phyloP scores from a whole-genome alignment of 2,113 vertebrate species.

The Pangasianodon hypophthalmus region DNA sequence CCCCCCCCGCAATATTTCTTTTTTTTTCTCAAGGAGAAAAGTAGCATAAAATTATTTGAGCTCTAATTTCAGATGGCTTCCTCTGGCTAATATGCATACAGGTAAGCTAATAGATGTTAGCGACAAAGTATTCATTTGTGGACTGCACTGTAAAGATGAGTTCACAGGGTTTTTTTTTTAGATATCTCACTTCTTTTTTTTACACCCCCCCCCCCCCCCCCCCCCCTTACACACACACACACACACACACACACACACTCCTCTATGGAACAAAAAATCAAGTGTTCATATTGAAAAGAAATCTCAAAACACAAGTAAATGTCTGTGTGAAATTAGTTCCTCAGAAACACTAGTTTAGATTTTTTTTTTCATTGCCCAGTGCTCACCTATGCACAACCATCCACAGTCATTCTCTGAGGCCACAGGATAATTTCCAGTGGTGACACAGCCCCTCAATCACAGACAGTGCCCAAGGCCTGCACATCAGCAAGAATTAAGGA shows the following conservation, averaged over 20 bases:
- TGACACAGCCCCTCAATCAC: constrained; percentile 73
- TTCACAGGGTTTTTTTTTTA: background rate
- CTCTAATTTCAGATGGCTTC: constrained; percentile 65
- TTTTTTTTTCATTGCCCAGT: background rate
- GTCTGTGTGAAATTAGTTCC: background rate
- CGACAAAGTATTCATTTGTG: background rate
- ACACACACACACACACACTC: background rate
- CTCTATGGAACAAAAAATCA: background rate
- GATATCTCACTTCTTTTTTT: background rate
- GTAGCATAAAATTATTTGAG: constrained; percentile 76
- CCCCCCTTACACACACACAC: background rate
- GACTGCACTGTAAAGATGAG: background rate
- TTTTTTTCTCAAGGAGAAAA: constrained; percentile 76
- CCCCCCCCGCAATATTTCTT: constrained; percentile 41
- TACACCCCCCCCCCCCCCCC: background rate
- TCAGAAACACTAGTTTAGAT: too few species aligned
- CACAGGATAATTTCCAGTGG: constrained; percentile 69
- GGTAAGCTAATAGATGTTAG: constrained; percentile 58
- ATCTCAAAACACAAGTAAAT: background rate
- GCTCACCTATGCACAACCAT: constrained; percentile 41
- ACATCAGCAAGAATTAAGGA: constrained; percentile 82
- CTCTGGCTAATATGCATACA: constrained; percentile 64
- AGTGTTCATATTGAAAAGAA: background rate
- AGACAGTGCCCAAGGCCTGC: constrained; percentile 73
- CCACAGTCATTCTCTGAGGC: constrained; percentile 57